Evolutionary conservation across 2,113 vertebrate species (phyloP).

Genomic region (Gorilla gorilla): DNA sequence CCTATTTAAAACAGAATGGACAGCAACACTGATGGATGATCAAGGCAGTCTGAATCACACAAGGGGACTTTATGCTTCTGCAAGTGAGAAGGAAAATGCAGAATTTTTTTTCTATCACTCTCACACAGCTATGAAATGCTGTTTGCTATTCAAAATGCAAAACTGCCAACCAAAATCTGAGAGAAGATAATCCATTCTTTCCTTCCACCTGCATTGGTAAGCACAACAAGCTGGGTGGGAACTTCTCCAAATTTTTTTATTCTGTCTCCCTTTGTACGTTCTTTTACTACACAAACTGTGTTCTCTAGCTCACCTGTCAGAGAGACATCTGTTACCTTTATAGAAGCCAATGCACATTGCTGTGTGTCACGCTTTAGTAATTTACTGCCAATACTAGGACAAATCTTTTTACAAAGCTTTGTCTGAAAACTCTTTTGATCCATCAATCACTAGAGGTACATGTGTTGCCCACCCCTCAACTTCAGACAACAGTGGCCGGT

Average conservation of each 20-base stretch:
- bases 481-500: constrained; percentile 16
- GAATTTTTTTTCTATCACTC: constrained; percentile 74
- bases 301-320: constrained; percentile 70
- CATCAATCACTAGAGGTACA: background rate
- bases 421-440: background rate
- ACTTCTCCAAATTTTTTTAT: constrained; percentile 67
- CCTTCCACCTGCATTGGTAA: constrained; percentile 58
- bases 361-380: constrained; percentile 48
- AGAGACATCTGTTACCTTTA: constrained; percentile 71
- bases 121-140: constrained; percentile 79
- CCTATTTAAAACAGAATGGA: constrained; percentile 69
- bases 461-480: background rate
- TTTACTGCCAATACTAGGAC: constrained; percentile 10
- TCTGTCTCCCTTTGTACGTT: constrained; percentile 52
- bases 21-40: constrained; percentile 79
- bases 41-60: constrained; percentile 78
- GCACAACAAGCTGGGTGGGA: constrained; percentile 57
- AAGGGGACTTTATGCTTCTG: constrained; percentile 80
- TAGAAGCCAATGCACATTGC: constrained; percentile 33
- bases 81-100: constrained; percentile 52
- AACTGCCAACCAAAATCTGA: constrained; percentile 76
- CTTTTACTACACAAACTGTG: constrained; percentile 65
- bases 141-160: constrained; percentile 72
- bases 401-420: background rate
- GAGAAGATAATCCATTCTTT: constrained; percentile 68